Evolutionary conservation across 2,113 vertebrate species (phyloP).

Genomic region (Odontesthes bonariensis): DNA sequence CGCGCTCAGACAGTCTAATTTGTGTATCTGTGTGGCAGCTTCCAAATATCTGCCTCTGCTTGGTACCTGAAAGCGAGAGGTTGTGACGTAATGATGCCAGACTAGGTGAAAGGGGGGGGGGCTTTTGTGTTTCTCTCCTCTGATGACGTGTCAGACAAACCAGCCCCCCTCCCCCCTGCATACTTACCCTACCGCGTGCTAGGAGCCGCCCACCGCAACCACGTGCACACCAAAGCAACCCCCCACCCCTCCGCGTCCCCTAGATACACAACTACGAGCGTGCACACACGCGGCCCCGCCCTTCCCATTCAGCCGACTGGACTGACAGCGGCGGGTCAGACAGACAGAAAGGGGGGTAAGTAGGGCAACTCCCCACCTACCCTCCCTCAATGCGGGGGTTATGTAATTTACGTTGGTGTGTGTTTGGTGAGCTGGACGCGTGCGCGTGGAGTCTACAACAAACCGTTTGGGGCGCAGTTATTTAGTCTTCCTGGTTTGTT

Average conservation of each 20-base stretch:
- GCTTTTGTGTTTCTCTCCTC: constrained; percentile 65
- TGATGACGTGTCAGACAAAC: constrained; percentile 84
- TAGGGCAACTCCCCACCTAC: constrained; percentile 64
- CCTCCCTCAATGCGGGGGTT: constrained; percentile 64
- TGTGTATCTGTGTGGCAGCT: not conserved
- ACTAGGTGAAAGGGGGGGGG: not conserved
- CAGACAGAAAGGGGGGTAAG: constrained; percentile 55
- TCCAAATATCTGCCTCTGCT: too few relatives aligned
- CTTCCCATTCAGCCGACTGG: constrained; percentile 65
- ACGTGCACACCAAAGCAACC: constrained; percentile 60
- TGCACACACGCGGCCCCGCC: constrained; percentile 70
- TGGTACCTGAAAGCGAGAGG: not conserved
- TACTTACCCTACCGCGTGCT: constrained; percentile 66
- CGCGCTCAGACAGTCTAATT: constrained; percentile 18
- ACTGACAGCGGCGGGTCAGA: constrained; percentile 70
- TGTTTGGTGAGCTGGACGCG: constrained; percentile 37
- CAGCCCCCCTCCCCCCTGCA: constrained; percentile 36
- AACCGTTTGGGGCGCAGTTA: not conserved
- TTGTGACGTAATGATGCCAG: constrained; percentile 17
- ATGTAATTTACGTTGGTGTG: constrained; percentile 75
- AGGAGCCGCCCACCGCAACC: constrained; percentile 67
- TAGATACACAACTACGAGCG: constrained; percentile 51
- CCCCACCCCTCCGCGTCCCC: constrained; percentile 36
- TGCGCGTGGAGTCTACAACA: constrained; percentile 4
- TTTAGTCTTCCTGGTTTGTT: not conserved